Conservation (phyloP, 2,888 invertebrate genomes). For the Cerceris rybyensis region DNA sequence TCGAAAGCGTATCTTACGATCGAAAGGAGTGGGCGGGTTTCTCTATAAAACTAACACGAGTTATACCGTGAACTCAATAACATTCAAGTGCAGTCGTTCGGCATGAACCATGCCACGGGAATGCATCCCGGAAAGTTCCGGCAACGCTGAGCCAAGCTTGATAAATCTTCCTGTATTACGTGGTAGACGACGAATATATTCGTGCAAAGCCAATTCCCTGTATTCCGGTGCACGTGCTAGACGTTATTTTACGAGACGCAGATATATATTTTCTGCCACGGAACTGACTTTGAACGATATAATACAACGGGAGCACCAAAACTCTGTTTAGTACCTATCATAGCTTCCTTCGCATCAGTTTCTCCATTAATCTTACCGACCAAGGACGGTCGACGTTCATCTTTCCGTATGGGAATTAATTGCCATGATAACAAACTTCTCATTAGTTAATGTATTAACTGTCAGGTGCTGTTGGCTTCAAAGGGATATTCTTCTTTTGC, state of each 20-base stretch:
- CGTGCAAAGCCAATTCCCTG: constrained; percentile 38
- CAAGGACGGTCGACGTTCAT: neutral
- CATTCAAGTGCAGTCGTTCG: constrained; percentile 16
- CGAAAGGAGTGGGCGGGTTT: constrained; percentile 10
- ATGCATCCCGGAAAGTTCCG: constrained; percentile 27
- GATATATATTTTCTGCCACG: constrained; percentile 22
- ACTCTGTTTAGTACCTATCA: neutral
- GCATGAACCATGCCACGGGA: constrained; percentile 4
- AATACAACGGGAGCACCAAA: neutral
- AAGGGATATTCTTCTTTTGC: too few relatives aligned
- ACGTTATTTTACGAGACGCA: constrained; percentile 16
- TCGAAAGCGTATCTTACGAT: constrained; percentile 7
- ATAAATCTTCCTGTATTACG: constrained; percentile 46
- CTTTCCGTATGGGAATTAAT: neutral
- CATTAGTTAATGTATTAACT: too few relatives aligned
- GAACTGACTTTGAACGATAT: constrained; percentile 5
- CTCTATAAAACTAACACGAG: constrained; percentile 18
- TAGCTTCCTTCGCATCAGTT: neutral
- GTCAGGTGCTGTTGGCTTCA: too few relatives aligned
- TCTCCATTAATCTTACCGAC: neutral
- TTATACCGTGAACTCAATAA: constrained; percentile 24
- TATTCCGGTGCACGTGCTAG: constrained; percentile 19
- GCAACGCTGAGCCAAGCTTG: constrained; percentile 32
- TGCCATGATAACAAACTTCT: too few relatives aligned
- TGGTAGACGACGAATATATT: constrained; percentile 35